Conservation (phyloP, 2,797 vertebrate species). For the Nyctalus aviator region DNA sequence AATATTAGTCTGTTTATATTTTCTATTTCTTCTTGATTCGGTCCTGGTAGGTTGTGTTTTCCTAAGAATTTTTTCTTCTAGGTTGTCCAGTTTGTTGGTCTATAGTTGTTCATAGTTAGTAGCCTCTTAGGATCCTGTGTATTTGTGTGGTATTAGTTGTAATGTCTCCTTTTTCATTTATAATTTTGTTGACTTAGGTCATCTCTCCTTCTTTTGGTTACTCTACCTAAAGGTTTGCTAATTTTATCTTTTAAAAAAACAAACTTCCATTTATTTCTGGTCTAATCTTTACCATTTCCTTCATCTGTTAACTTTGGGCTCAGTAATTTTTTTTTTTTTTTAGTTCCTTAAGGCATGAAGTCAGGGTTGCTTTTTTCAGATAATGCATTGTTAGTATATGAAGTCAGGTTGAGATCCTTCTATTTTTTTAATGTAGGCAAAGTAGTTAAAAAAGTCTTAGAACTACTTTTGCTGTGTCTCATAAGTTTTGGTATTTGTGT, state of each 20-base stretch:
- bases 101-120: background rate
- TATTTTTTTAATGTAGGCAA: background rate
- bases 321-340: background rate
- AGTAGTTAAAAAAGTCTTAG: background rate
- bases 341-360: background rate
- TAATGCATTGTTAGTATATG: too few relatives aligned
- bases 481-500: background rate
- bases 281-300: background rate
- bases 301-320: background rate
- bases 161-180: background rate
- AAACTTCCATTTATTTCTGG: background rate
- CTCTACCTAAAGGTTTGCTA: background rate
- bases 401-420: background rate
- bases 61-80: background rate
- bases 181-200: background rate
- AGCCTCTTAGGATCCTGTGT: background rate
- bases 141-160: background rate
- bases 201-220: background rate
- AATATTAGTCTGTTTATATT: background rate
- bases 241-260: background rate
- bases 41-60: background rate
- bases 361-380: too few relatives aligned
- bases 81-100: background rate
- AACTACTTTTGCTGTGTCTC: background rate
- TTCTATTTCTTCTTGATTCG: background rate